These are phyloP conservation scores for Sipha flava DNA, from an alignment of 1,140 invertebrate species.

Conservation along the genomic window DNA sequence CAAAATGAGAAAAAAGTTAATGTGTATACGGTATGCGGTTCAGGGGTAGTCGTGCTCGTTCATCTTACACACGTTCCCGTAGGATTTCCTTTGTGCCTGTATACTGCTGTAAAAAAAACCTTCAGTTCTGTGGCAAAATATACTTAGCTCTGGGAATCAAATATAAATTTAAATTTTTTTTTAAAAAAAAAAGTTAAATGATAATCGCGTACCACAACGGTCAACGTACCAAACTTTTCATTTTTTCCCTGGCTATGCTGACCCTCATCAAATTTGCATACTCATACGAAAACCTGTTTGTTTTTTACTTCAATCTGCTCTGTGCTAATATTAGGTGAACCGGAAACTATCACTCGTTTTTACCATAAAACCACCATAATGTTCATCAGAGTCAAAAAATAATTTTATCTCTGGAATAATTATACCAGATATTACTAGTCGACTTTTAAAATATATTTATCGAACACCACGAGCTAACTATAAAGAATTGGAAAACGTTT, in stretches of 20 bases:
- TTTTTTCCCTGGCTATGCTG: not conserved
- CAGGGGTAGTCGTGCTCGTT: not conserved
- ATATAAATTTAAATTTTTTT: slow-evolving; percentile 31
- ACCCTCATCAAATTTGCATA: slow-evolving; percentile 31
- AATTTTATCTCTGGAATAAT: not conserved
- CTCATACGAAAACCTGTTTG: slow-evolving; percentile 12
- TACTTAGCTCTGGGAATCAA: slow-evolving; percentile 18
- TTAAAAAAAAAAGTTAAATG: not conserved
- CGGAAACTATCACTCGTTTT: slow-evolving; percentile 12
- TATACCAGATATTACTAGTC: not conserved
- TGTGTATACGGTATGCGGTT: slow-evolving; percentile 2
- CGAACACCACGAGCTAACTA: not conserved
- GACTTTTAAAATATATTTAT: not conserved
- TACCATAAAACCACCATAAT: not conserved
- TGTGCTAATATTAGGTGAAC: slow-evolving; percentile 8
- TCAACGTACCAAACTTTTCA: not conserved
- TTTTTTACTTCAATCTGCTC: slow-evolving; percentile 22
- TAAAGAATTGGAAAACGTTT: not conserved
- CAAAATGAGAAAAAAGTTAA: slow-evolving; percentile 26
- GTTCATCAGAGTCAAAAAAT: not conserved
- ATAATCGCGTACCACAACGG: not conserved
- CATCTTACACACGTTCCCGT: slow-evolving; percentile 29
- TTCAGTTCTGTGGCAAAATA: not conserved
- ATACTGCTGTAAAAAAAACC: not conserved
- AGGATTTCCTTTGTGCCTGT: slow-evolving; percentile 24